phyloP scores from a whole-genome alignment of 53 echinoderm and acorn worm species.

The Arbacia lixula region DNA sequence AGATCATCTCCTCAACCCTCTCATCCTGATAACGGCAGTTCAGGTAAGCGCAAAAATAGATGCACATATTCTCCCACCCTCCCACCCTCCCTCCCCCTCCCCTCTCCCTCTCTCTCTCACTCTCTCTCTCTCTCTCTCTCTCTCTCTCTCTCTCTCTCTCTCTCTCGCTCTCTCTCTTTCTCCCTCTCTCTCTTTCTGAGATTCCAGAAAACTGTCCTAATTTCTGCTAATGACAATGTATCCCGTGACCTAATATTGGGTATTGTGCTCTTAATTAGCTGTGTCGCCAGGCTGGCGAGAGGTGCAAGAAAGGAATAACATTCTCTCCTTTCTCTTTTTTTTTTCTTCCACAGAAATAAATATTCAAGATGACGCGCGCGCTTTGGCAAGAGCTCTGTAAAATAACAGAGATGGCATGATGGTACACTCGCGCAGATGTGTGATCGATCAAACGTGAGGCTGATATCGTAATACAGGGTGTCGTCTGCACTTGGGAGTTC shows the following conservation, averaged over 20 bases:
- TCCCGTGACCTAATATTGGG: constrained; percentile 41
- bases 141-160: background rate
- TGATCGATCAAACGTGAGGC: constrained; percentile 44
- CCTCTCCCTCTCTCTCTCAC: too few species aligned
- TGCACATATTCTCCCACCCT: too few species aligned
- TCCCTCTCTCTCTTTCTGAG: background rate
- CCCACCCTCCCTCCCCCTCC: background rate
- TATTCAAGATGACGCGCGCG: constrained; percentile 34
- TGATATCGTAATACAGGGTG: constrained; percentile 8
- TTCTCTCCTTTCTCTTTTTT: background rate
- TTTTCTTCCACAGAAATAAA: background rate
- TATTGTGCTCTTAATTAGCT: constrained; percentile 41
- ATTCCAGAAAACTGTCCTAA: constrained; percentile 43
- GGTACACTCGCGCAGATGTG: constrained; percentile 23
- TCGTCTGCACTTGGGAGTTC: constrained; percentile 33
- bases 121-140: background rate
- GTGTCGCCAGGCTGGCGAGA: constrained; percentile 37
- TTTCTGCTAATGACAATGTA: constrained; percentile 33
- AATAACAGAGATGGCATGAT: background rate
- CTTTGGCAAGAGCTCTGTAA: too few species aligned
- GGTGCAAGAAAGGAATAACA: constrained; percentile 39
- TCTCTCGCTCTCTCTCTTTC: background rate
- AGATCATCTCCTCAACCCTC: too few species aligned
- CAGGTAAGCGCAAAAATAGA: too few species aligned
- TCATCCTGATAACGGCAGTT: too few species aligned